These are phyloP conservation scores for Leucophenga maculata DNA, from an alignment of 2,888 invertebrate genomes.

Conservation along the genomic window DNA sequence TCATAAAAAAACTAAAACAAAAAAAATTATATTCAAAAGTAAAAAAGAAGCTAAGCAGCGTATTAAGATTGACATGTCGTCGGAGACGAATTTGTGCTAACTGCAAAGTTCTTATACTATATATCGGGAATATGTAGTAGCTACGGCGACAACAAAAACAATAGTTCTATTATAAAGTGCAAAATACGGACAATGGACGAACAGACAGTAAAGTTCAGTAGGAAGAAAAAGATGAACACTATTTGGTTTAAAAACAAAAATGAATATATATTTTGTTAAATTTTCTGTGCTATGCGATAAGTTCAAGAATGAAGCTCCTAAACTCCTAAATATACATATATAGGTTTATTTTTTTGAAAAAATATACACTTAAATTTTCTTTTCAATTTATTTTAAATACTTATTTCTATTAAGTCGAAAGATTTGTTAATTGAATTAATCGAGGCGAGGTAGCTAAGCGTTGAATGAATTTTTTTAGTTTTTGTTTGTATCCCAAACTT, in stretches of 20 bases:
- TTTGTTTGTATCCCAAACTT: too few relatives aligned
- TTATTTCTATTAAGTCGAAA: too few relatives aligned
- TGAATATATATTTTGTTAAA: constrained; percentile 12
- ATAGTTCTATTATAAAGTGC: neutral
- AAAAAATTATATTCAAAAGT: neutral
- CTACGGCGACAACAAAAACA: neutral
- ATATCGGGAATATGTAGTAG: too few relatives aligned
- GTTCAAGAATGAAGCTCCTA: neutral
- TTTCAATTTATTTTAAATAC: too few relatives aligned
- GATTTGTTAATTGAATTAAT: too few relatives aligned
- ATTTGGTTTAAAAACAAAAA: constrained; percentile 8
- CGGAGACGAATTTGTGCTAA: too few relatives aligned
- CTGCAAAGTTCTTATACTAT: too few relatives aligned
- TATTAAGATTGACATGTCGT: too few relatives aligned
- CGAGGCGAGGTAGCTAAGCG: too few relatives aligned
- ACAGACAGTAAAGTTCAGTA: neutral
- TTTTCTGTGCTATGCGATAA: constrained; percentile 21
- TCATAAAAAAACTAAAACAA: neutral
- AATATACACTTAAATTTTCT: neutral
- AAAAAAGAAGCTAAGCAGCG: too few relatives aligned
- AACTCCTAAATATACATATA: constrained; percentile 22
- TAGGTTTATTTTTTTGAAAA: constrained; percentile 23
- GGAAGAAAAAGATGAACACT: neutral
- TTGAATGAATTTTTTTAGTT: too few relatives aligned
- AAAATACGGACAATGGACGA: neutral